Conservation (phyloP, 2,797 vertebrate genomes). For the Pampus argenteus region DNA sequence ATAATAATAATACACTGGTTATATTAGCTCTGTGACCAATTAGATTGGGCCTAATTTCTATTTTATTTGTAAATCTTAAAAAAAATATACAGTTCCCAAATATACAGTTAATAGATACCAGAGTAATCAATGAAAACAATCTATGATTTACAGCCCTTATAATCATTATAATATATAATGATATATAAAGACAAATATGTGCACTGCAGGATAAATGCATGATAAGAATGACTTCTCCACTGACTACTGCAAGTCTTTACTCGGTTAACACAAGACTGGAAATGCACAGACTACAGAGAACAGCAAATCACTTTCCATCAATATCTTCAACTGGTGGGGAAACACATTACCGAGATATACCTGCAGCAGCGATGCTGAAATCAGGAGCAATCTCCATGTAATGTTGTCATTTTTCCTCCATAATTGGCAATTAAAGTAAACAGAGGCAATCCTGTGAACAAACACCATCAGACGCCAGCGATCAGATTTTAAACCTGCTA, state of each 20-base stretch:
- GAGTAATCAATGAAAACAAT: no score
- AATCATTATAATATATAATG: no score
- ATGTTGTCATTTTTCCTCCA: conserved; percentile 35
- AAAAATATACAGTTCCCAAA: no score
- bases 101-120: no score
- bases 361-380: conserved; percentile 20
- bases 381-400: conserved; percentile 30
- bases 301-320: conserved; percentile 31
- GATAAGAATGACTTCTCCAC: background rate
- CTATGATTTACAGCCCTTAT: no score
- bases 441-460: conserved; percentile 46
- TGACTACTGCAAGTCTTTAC: conserved; percentile 5
- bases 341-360: conserved; percentile 29
- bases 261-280: conserved; percentile 8
- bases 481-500: conserved; percentile 49
- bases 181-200: background rate
- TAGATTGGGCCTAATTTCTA: no score
- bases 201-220: conserved; percentile 3
- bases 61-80: no score
- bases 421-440: conserved; percentile 61
- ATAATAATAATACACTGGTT: no score
- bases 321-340: conserved; percentile 15
- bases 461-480: conserved; percentile 49
- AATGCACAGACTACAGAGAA: background rate
- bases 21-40: no score